Evolutionary conservation across 1,140 invertebrate genomes (phyloP), one percentile per base, ranked within the genome.

Genomic region (Lepidostoma basale): DNA sequence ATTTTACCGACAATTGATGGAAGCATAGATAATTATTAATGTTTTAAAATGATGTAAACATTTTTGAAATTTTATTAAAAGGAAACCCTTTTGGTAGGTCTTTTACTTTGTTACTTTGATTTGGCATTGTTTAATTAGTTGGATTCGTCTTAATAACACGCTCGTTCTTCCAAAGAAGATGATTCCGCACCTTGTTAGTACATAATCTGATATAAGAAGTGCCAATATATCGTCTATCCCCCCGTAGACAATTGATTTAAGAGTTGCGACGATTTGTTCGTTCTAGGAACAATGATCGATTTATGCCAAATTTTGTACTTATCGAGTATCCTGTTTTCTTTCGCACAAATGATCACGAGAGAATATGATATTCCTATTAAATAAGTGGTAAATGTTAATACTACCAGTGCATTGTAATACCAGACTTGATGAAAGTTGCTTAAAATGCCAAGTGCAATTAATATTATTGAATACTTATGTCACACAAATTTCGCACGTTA

Each of bases 361-460:
- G 22, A 49, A 25, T 23, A n/a, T 25, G 12, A 10, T 49, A 49
- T 49, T 12, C 18, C 18, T 49, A 49, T 22, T 49, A n/a, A n/a
- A 23, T 23, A 23, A 49, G 22, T 26, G 45, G 45, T 23, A 22
- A 22, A 23, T 23, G 22, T 22, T 12, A 49, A 25, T 10, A 20
- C 1, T 12, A 23, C 12, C n/a, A 10, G 18, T 49, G 18, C 45
- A 49, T 49, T 12, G 22, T 22, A 23, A 25, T 22, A 18, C 20
- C 45, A 23, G 12, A 22, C 45, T 49, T 23, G 23, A 49, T 18
- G 23, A n/a, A 49, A 8, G 10, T 49, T 23, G 45, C 45, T 49
- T 49, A 49, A 49, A 49, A 49, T 49, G 45, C n/a, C 45, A 49
- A 49, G 45, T 49, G 45, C 45, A 49, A 49, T 49, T 49, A 49